phyloP scores from a whole-genome alignment of 2,113 vertebrate genomes.

The Cricetomys ansorgei region DNA sequence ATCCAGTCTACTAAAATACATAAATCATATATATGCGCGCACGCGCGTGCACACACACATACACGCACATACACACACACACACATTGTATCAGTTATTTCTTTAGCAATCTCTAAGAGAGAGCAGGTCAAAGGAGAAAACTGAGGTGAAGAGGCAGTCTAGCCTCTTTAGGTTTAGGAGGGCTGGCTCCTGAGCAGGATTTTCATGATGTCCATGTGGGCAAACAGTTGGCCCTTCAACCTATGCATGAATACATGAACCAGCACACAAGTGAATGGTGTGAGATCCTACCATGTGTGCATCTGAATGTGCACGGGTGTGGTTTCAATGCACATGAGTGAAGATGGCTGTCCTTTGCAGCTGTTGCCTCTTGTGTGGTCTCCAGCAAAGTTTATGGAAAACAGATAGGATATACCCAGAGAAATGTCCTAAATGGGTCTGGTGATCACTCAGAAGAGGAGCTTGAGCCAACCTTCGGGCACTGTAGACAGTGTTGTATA shows the following conservation, averaged over 20 bases:
- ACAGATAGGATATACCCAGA: background rate
- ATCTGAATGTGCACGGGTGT: background rate
- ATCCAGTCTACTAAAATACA: background rate
- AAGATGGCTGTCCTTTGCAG: background rate
- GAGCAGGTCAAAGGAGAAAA: background rate
- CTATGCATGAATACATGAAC: background rate
- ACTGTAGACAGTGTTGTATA: background rate
- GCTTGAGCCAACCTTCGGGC: background rate
- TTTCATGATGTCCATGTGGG: background rate
- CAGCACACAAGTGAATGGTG: background rate
- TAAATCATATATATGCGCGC: too few species aligned
- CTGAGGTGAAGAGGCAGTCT: background rate
- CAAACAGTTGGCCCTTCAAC: background rate
- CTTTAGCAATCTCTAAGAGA: background rate
- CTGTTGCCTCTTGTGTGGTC: background rate
- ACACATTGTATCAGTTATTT: background rate
- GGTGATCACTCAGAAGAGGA: background rate
- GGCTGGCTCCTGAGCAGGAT: background rate
- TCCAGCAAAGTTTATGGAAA: background rate
- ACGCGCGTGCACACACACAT: too few species aligned
- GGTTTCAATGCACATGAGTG: background rate
- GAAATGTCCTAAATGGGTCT: background rate
- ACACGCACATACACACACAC: background rate
- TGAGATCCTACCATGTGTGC: background rate
- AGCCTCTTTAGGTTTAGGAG: background rate